Base-by-base conservation (phyloP, 2,888 invertebrate genomes). In the Drosophila sordidula region DNA sequence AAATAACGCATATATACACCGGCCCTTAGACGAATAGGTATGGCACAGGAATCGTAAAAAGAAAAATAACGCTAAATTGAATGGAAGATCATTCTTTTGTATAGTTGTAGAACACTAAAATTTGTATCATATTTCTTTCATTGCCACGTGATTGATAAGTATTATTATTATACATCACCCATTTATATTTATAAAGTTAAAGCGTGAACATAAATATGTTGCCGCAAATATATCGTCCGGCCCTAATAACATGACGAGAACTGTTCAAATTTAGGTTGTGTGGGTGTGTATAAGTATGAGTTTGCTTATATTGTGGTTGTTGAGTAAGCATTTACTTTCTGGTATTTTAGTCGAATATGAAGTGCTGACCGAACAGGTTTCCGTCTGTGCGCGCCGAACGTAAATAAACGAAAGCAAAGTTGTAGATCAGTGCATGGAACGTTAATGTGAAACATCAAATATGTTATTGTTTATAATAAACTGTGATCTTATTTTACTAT, bases 281-380 rank as follows among this genome's bases (percentile, higher is more conserved):
- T 57, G 38, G 6, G 55, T 59, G 49, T 70, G 39, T 46, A 51
- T 58, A 41, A 29, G 36, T 32, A 46, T 59, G 63, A 50, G 56
- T 54, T 41, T 79, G 58, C 54, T 69, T 77, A 59, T 78, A 44
- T 77, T 70, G 61, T 50, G 62, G 61, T 46, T 70, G 64, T 66
- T 66, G 70, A 83, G 77, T 76, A 78, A 73, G 73, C 82, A 52
- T 74, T 71, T 51, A 39, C 51, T 71, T 68, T 68, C 41, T 58
- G 49, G 54, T 64, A 63, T 80, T 80, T 84, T 63, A 82, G 81
- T 82, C 66, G 75, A 57, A 70, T 58, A 58, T 67, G 69, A 87
- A 81, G 54, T 70, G 72, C 50, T 67, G 66, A 64, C 56, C 59
- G 55, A 75, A 78, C 68, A 68, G 75, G 81, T 82, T 81, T 58